Evolutionary conservation across 2,888 invertebrate species (phyloP).

Genomic region (Aplocera efformata): DNA sequence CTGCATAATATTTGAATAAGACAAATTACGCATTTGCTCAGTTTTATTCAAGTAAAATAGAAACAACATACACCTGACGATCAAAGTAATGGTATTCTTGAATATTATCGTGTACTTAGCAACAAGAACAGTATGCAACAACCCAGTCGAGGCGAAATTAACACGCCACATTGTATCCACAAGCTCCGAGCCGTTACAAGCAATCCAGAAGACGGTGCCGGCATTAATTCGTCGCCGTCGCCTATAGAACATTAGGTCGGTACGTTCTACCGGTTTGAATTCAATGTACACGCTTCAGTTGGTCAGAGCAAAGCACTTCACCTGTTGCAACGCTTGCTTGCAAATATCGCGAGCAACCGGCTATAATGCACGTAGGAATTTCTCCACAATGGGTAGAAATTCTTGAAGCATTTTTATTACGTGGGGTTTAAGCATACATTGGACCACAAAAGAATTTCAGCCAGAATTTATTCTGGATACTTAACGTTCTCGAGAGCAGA

Average conservation of each 20-base stretch:
- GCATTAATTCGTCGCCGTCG: constrained; percentile 21
- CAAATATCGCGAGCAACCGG: constrained; percentile 1
- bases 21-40: too few species aligned
- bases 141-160: constrained; percentile 10
- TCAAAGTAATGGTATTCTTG: too few species aligned
- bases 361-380: constrained; percentile 4
- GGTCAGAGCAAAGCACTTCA: constrained; percentile 3
- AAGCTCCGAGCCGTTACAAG: constrained; percentile 17
- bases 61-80: too few species aligned
- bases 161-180: constrained; percentile 12
- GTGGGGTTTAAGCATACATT: too few species aligned
- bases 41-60: too few species aligned
- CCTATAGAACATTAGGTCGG: constrained; percentile 19
- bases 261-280: constrained; percentile 16
- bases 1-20: too few species aligned
- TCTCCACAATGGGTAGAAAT: constrained; percentile 1
- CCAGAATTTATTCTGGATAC: too few species aligned
- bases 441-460: too few species aligned
- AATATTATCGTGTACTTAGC: background rate
- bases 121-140: background rate
- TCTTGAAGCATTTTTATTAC: too few species aligned
- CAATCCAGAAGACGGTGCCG: constrained; percentile 14
- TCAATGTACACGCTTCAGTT: constrained; percentile 4
- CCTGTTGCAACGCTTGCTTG: constrained; percentile 6
- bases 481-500: too few species aligned